These are phyloP conservation scores for Stenurella melanura DNA, from an alignment of 2,888 invertebrate species.

Conservation along the genomic window DNA sequence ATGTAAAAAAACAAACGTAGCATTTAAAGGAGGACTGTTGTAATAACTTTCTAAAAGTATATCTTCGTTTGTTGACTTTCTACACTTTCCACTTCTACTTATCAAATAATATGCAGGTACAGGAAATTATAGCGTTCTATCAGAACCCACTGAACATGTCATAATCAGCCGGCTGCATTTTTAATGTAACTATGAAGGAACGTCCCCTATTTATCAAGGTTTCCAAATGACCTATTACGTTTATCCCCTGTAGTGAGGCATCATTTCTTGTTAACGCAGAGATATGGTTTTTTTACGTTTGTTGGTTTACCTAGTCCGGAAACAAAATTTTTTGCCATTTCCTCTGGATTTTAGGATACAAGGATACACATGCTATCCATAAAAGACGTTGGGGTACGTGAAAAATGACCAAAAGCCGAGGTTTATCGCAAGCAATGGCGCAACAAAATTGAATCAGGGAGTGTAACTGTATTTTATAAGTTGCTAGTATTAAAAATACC, in stretches of 20 bases:
- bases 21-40: too few species aligned
- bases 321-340: conserved; percentile 27
- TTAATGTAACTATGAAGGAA: background rate
- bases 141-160: background rate
- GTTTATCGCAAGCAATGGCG: conserved; percentile 24
- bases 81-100: background rate
- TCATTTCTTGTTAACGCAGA: conserved; percentile 30
- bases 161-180: background rate
- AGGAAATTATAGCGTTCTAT: background rate
- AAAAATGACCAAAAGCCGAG: conserved; percentile 18
- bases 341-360: conserved; percentile 22
- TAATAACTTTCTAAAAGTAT: too few species aligned
- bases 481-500: too few species aligned
- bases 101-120: background rate
- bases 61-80: too few species aligned
- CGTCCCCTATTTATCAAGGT: background rate
- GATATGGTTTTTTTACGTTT: conserved; percentile 26
- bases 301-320: conserved; percentile 30
- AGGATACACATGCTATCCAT: conserved; percentile 33
- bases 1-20: too few species aligned
- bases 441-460: background rate
- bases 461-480: too few species aligned
- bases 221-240: conserved; percentile 5
- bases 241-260: conserved; percentile 18
- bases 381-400: conserved; percentile 13